Conservation (phyloP, 2,113 vertebrate genomes). For the Eurystomus gularis region DNA sequence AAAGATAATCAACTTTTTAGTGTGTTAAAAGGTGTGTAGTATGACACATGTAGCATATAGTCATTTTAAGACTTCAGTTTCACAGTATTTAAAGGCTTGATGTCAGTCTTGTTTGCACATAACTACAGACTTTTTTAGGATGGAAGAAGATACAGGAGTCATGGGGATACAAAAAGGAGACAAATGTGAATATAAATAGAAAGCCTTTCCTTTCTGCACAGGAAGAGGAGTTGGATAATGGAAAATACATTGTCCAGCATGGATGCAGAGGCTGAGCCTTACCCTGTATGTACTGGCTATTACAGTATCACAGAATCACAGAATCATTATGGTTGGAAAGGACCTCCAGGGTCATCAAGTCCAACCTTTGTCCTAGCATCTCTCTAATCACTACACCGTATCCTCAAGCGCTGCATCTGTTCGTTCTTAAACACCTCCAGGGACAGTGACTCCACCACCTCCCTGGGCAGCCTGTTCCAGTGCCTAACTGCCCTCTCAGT, state of each 20-base stretch:
- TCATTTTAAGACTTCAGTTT: neutral
- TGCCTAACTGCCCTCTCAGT: too few species aligned
- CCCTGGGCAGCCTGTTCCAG: too few species aligned
- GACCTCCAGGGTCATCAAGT: too few species aligned
- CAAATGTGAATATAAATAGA: neutral
- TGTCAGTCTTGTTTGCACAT: neutral
- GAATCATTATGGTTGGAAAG: too few species aligned
- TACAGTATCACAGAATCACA: too few species aligned
- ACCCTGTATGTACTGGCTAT: neutral
- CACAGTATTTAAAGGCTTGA: neutral
- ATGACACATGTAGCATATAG: neutral
- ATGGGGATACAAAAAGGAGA: constrained; percentile 11
- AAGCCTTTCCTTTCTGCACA: neutral
- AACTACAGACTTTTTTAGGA: neutral
- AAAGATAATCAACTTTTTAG: neutral
- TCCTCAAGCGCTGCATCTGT: too few species aligned
- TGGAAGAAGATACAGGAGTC: neutral
- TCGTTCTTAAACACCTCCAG: too few species aligned
- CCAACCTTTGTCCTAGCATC: too few species aligned
- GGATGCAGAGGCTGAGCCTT: neutral
- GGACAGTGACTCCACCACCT: too few species aligned
- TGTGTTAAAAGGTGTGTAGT: neutral
- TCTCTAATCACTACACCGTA: too few species aligned
- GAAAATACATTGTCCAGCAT: neutral
- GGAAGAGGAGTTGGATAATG: neutral